Percentiles rank a stretch among this genome's conserved stretches.
Conservation (phyloP, 2,113 vertebrate species). For the Emydocephalus ijimae region DNA sequence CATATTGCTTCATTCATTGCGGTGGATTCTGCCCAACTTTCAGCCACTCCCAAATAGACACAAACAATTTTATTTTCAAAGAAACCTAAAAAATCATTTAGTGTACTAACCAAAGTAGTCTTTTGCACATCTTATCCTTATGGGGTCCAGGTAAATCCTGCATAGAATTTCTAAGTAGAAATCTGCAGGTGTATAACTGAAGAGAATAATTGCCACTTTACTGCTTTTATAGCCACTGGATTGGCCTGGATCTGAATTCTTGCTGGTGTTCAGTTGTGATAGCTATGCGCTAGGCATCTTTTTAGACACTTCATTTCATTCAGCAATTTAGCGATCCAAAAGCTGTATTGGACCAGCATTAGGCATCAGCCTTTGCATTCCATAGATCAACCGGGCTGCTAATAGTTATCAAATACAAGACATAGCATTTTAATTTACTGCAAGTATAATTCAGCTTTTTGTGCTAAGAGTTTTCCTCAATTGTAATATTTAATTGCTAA, state of each 20-base stretch:
- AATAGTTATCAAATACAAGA: neutral
- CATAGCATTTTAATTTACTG: neutral
- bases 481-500: neutral
- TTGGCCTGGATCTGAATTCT: neutral
- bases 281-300: neutral
- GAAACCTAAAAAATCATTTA: neutral
- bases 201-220: neutral
- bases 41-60: neutral
- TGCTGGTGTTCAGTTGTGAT: neutral
- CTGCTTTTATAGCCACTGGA: neutral
- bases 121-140: neutral
- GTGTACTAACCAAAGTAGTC: neutral
- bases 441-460: neutral
- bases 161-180: neutral
- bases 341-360: neutral
- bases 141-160: neutral
- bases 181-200: neutral
- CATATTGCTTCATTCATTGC: neutral
- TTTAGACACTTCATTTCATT: neutral
- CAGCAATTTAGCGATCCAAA: neutral
- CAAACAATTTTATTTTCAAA: neutral
- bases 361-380: neutral
- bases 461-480: neutral
- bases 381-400: neutral
- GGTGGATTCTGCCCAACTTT: neutral